Evolutionary conservation across 2,888 invertebrate genomes (phyloP).

Genomic region (Ichneumoninae sp.): DNA sequence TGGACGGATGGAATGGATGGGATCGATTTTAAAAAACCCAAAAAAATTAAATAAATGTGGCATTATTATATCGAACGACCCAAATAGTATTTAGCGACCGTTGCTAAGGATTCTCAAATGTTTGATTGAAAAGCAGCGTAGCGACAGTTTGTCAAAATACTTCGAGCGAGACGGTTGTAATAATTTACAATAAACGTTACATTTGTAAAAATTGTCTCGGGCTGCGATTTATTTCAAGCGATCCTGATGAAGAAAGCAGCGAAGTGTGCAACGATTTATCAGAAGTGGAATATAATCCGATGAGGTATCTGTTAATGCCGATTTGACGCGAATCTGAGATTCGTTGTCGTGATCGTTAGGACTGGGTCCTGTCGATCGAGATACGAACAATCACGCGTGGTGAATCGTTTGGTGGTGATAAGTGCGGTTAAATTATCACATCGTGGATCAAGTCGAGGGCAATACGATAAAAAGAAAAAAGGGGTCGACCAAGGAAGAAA

Average conservation of each 20-base stretch:
- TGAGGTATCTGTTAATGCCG: neutral
- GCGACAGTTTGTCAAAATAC: neutral
- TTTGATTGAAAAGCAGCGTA: neutral
- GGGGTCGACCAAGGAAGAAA: slow-evolving; percentile 1
- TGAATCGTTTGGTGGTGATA: neutral
- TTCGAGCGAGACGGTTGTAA: neutral
- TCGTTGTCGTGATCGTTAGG: slow-evolving; percentile 12
- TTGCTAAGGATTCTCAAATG: neutral
- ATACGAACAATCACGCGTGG: neutral
- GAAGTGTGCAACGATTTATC: slow-evolving; percentile 40
- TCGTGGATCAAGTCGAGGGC: neutral
- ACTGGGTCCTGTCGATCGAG: neutral
- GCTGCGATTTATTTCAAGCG: neutral
- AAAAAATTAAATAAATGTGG: no score
- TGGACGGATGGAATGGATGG: no score
- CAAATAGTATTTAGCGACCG: neutral
- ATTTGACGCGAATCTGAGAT: slow-evolving; percentile 34
- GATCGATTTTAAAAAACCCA: no score
- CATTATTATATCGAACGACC: neutral
- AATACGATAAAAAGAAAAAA: neutral
- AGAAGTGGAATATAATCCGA: slow-evolving; percentile 49
- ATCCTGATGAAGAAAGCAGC: neutral
- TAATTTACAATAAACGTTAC: neutral
- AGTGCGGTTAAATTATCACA: neutral
- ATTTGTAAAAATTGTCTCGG: neutral